A percentile compares a stretch with the other conserved stretches of the same genome.
Evolutionary conservation across 2,888 invertebrate species (phyloP).

Genomic region (Morpho helenor): DNA sequence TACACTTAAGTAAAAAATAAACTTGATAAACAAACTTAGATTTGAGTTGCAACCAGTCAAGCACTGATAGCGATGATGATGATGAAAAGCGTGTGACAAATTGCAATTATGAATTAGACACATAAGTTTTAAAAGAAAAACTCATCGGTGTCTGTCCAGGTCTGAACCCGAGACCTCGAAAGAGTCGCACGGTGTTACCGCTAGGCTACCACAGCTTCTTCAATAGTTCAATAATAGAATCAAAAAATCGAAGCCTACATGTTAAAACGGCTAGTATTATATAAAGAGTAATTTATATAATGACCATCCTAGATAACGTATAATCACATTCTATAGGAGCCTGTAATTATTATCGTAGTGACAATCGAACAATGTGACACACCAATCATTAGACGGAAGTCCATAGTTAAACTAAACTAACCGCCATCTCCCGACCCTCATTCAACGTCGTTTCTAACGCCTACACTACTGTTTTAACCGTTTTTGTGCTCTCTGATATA

Average conservation of each 20-base stretch:
- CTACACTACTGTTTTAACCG: slow-evolving; percentile 57
- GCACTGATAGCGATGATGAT: too few species aligned
- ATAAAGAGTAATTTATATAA: background rate
- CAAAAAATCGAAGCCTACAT: slow-evolving; percentile 1
- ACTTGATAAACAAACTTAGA: too few species aligned
- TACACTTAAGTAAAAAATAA: too few species aligned
- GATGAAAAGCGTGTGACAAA: too few species aligned
- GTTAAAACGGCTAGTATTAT: background rate
- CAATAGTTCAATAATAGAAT: too few species aligned
- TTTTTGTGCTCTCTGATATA: slow-evolving; percentile 50
- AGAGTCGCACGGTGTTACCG: too few species aligned
- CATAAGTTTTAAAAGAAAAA: too few species aligned
- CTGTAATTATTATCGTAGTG: slow-evolving; percentile 19
- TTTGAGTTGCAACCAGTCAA: too few species aligned
- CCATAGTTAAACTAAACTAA: slow-evolving; percentile 66
- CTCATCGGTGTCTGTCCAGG: too few species aligned
- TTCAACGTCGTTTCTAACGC: slow-evolving; percentile 52
- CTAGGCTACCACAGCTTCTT: too few species aligned
- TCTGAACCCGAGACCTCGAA: too few species aligned
- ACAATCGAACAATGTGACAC: slow-evolving; percentile 40
- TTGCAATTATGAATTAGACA: too few species aligned
- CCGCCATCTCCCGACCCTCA: slow-evolving; percentile 64
- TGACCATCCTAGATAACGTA: slow-evolving; percentile 11
- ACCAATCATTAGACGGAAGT: slow-evolving; percentile 61
- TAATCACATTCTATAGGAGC: slow-evolving; percentile 11